A percentile compares a stretch with the other conserved stretches of the same genome.
phyloP scores from a whole-genome alignment of 23 tunicate genomes.

The Oikopleura dioica region DNA sequence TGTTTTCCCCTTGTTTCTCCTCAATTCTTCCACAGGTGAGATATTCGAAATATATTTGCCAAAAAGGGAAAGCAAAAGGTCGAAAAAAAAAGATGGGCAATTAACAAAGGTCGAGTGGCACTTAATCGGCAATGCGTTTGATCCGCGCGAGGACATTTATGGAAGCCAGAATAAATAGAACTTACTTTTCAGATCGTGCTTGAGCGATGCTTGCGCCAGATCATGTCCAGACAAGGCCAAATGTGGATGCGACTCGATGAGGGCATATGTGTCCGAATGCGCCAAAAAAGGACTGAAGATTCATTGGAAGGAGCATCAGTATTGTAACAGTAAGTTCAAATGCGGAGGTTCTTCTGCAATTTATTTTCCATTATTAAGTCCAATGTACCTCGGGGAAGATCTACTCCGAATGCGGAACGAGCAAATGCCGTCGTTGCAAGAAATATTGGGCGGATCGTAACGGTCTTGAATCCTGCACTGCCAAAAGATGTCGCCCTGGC shows the following conservation, averaged over 20 bases:
- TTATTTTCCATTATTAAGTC: not conserved
- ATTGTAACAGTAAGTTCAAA: not conserved
- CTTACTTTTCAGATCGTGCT: not conserved
- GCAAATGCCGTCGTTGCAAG: not conserved
- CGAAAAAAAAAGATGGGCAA: no score
- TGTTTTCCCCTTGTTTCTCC: not conserved
- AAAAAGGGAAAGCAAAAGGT: no score
- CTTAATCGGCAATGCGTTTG: no score
- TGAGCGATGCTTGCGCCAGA: not conserved
- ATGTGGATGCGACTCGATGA: not conserved
- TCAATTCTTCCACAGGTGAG: not conserved
- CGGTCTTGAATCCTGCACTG: not conserved
- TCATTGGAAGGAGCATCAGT: not conserved
- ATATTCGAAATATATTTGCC: no score
- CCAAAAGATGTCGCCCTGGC: not conserved
- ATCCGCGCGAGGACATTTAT: no score
- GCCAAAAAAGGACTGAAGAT: not conserved
- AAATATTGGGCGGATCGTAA: not conserved
- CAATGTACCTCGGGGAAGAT: not conserved
- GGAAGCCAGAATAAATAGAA: no score
- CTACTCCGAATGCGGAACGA: not conserved
- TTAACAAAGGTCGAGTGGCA: no score
- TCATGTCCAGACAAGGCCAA: not conserved
- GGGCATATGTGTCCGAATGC: not conserved
- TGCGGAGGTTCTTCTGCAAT: not conserved